Conservation (phyloP, 2,888 invertebrate genomes). For the Stenolophus ochropezus region DNA sequence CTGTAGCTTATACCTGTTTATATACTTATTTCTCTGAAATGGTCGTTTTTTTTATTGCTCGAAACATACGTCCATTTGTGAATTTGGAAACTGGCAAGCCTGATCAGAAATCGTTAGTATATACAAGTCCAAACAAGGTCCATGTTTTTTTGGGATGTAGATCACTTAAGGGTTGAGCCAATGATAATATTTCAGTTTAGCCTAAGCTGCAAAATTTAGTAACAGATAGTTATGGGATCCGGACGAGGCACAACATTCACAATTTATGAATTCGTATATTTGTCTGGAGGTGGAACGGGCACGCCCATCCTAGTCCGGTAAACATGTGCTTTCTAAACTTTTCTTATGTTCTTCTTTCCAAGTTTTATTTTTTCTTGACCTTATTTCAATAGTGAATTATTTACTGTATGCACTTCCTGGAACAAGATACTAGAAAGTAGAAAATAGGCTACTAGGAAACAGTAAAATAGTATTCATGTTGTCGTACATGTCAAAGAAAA, state of each 20-base stretch:
- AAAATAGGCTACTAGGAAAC: neutral
- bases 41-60: too few species aligned
- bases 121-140: too few species aligned
- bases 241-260: constrained; percentile 12
- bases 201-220: neutral
- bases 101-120: too few species aligned
- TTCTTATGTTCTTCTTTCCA: neutral
- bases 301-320: neutral
- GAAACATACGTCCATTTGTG: too few species aligned
- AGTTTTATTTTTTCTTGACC: neutral
- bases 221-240: constrained; percentile 4
- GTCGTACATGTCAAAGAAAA: too few species aligned
- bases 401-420: neutral
- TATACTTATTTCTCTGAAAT: too few species aligned
- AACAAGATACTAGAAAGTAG: neutral
- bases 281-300: constrained; percentile 8
- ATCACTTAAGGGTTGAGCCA: too few species aligned
- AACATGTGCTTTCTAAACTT: neutral
- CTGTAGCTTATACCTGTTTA: too few species aligned
- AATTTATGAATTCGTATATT: constrained; percentile 40
- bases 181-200: too few species aligned
- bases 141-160: too few species aligned
- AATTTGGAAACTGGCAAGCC: too few species aligned
- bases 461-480: too few species aligned
- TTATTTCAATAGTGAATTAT: neutral